Base-by-base conservation (phyloP, 1,140 invertebrate species). In the Lasioglossum albipes region DNA sequence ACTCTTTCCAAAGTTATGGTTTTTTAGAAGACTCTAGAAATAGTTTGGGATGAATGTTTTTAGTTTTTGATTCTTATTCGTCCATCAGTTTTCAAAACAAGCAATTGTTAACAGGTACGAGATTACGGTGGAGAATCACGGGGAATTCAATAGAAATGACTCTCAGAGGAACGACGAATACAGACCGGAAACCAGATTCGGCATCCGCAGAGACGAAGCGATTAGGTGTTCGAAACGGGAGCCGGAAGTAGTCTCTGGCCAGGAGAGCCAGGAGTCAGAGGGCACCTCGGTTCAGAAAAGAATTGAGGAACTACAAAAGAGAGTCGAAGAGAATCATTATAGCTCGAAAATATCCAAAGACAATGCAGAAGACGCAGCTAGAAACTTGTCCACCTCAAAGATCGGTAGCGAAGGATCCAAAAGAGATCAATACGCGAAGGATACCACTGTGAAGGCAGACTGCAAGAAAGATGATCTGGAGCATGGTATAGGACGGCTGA, bases 111-210 rank as follows among this genome's bases (percentile, higher is more conserved):
- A 49, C 45, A 49, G 45, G 77, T 91, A 88, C 65, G 93, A 93
- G 81, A 91, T 93, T 18, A 93, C 92, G 0, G 89, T 92, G 10
- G 93, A 93, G 49, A 90, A 91, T 49, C 86, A 87, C 20, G 78
- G 66, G 45, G 91, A 93, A 20, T 89, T 89, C 22, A 87, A 86
- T 2, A 72, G 87, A 41, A 92, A 82, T 45, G 91, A 86, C 20
- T 90, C 89, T 0, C 90, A 92, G n/a, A 87, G 88, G 7, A 91
- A 90, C 45, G 91, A 92, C 0, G 90, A 93, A n/a, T 88, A 90
- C 27, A 83, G 91, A 18, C 89, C 91, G 4, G 92, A 93, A 72
- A 93, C 91, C 16, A 92, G 91, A 72, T 92, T 92, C 59, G 92
- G 88, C 1, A 85, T 91, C 62, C 88, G 89, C 7, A 89, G 89